phyloP scores from a whole-genome alignment of 2,797 vertebrate species.

The Numenius phaeopus region DNA sequence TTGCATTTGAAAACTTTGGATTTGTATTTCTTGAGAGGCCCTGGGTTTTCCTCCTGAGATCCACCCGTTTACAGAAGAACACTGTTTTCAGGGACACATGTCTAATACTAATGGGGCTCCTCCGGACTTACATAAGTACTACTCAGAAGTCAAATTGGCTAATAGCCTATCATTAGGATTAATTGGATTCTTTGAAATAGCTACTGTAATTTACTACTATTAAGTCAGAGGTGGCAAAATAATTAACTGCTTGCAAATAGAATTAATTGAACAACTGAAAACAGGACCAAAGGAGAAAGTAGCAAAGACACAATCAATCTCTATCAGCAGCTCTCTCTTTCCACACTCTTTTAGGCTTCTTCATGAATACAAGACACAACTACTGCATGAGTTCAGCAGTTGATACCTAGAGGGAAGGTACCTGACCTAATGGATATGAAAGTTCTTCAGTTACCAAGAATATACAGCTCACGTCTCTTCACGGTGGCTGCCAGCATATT shows the following conservation, averaged over 20 bases:
- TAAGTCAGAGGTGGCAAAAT: neutral
- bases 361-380: neutral
- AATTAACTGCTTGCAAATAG: neutral
- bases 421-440: neutral
- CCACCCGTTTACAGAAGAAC: neutral
- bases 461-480: neutral
- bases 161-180: neutral
- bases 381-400: neutral
- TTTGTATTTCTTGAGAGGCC: neutral
- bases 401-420: neutral
- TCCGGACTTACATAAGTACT: neutral
- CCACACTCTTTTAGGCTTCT: neutral
- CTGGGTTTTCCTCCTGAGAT: neutral
- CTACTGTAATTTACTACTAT: neutral
- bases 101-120: neutral
- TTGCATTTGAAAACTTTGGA: neutral
- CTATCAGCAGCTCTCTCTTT: neutral
- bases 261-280: neutral
- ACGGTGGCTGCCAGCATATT: too few relatives aligned
- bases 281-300: neutral
- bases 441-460: neutral
- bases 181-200: conserved; percentile 3
- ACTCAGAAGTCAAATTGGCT: neutral
- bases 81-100: neutral
- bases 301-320: neutral